phyloP scores from a whole-genome alignment of 1,140 invertebrate genomes.

The Epicauta chinensis region DNA sequence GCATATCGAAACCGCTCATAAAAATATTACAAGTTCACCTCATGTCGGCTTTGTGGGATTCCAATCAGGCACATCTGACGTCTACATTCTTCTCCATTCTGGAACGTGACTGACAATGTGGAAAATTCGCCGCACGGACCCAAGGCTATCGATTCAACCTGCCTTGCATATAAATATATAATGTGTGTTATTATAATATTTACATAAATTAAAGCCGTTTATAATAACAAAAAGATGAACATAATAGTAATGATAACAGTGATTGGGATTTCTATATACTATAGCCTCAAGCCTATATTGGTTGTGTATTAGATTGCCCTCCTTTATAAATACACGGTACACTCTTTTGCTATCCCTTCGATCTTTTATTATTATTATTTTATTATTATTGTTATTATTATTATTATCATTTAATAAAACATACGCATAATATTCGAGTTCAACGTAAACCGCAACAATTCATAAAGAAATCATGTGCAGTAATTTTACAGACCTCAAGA shows the following conservation, averaged over 20 bases:
- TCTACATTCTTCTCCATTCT: constrained; percentile 22
- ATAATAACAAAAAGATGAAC: constrained; percentile 6
- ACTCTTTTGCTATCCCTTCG: too few relatives aligned
- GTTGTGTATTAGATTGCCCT: constrained; percentile 1
- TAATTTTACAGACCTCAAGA: constrained; percentile 11
- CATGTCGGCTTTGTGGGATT: constrained; percentile 28
- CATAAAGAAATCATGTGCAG: constrained; percentile 11
- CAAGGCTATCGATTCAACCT: constrained; percentile 24
- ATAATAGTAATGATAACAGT: background rate
- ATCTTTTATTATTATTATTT: too few relatives aligned
- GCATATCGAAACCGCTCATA: constrained; percentile 22
- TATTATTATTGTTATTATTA: too few relatives aligned
- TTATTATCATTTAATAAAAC: too few relatives aligned
- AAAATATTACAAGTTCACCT: constrained; percentile 27
- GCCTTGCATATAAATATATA: constrained; percentile 25
- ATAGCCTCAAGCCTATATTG: constrained; percentile 4
- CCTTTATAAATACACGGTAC: too few relatives aligned
- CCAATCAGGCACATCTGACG: constrained; percentile 29
- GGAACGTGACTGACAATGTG: constrained; percentile 29
- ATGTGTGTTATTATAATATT: constrained; percentile 31
- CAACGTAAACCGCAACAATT: constrained; percentile 6
- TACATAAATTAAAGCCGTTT: constrained; percentile 32
- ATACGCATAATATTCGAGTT: constrained; percentile 3
- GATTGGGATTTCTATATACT: constrained; percentile 6
- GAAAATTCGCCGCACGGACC: constrained; percentile 28